Conservation (phyloP, 35 echinoderm and acorn worm genomes). For the Ophiothrix spiculata region DNA sequence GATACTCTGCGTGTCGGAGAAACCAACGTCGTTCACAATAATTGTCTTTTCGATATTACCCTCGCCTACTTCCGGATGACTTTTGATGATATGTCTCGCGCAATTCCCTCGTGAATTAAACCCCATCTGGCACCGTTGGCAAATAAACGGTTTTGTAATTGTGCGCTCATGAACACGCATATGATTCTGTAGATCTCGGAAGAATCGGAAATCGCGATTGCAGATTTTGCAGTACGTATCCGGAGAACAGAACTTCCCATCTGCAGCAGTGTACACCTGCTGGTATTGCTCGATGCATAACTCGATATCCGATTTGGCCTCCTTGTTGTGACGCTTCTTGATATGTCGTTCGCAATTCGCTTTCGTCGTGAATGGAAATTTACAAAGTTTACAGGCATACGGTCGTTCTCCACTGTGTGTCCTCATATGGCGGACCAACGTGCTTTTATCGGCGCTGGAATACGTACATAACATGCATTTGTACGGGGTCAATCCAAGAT, state of each 20-base stretch:
- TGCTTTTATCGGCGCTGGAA: constrained; percentile 98
- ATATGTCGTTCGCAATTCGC: constrained; percentile 97
- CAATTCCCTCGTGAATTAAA: constrained; percentile 85
- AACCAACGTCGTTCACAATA: constrained; percentile 31
- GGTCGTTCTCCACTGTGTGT: constrained; percentile 97
- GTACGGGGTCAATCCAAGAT: constrained; percentile 86
- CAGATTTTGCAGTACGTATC: constrained; percentile 89
- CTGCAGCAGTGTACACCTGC: constrained; percentile 12
- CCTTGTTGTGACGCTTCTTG: constrained; percentile 77
- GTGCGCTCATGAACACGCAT: constrained; percentile 83
- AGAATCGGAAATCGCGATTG: constrained; percentile 88
- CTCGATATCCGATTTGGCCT: constrained; percentile 73
- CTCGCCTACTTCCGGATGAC: constrained; percentile 56
- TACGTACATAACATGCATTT: constrained; percentile 93
- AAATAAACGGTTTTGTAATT: constrained; percentile 69
- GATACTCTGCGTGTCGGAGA: constrained; percentile 23
- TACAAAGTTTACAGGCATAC: constrained; percentile 82
- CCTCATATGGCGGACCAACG: constrained; percentile 93
- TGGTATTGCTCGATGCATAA: constrained; percentile 65
- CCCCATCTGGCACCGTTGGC: constrained; percentile 75
- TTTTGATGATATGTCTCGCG: constrained; percentile 78
- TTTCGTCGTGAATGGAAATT: constrained; percentile 98
- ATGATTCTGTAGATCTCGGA: constrained; percentile 94
- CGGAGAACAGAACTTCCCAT: constrained; percentile 70
- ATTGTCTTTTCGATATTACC: constrained; percentile 53